A percentile compares a stretch with the other conserved stretches of the same genome.
Conservation (phyloP, 2,888 invertebrate genomes). For the Acheta domesticus region DNA sequence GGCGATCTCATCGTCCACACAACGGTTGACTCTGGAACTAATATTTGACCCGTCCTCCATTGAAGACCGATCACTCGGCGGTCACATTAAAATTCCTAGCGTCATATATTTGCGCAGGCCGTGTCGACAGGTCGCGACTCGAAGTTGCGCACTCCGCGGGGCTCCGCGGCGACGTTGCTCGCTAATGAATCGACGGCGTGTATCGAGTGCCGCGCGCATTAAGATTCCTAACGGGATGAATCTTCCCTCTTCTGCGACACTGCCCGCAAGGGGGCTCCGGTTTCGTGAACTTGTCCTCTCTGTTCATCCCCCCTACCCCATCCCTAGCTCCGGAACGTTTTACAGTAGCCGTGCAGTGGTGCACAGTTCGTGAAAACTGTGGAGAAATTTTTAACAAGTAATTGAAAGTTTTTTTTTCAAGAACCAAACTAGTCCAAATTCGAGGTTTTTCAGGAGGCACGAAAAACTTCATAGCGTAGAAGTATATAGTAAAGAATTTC, state of each 20-base stretch:
- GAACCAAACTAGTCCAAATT: no score
- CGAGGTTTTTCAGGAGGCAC: no score
- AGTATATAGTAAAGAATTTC: no score
- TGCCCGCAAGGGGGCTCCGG: background rate
- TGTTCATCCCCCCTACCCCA: background rate
- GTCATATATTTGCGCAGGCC: background rate
- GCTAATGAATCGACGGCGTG: background rate
- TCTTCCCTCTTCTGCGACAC: background rate
- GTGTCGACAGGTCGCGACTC: background rate
- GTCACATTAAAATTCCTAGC: conserved; percentile 2
- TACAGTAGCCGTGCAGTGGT: no score
- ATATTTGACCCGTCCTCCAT: conserved; percentile 11
- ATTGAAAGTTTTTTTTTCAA: no score
- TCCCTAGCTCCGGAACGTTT: no score
- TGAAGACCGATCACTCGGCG: background rate
- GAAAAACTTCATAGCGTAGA: no score
- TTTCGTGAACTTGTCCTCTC: background rate
- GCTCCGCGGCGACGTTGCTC: background rate
- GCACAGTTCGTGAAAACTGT: no score
- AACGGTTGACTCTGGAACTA: background rate
- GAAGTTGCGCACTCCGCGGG: background rate
- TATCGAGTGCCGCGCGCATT: background rate
- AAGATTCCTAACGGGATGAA: conserved; percentile 4
- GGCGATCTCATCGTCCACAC: no score
- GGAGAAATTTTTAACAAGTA: no score